A percentile compares a stretch with the other conserved stretches of the same genome.
These are phyloP conservation scores for Lampris incognitus DNA, from an alignment of 2,113 vertebrate species.

Conservation along the genomic window DNA sequence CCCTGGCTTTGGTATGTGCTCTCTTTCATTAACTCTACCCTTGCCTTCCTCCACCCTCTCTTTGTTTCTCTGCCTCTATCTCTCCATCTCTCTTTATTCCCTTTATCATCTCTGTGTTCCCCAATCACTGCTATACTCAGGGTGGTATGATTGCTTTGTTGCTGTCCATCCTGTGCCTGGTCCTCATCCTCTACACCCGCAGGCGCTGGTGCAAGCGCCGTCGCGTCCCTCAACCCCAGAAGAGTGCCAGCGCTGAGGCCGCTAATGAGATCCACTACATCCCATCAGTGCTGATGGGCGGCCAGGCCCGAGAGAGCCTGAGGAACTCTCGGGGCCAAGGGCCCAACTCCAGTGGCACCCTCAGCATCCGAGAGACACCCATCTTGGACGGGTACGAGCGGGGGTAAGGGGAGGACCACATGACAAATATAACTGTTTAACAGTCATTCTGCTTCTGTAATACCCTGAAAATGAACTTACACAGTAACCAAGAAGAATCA, in stretches of 20 bases:
- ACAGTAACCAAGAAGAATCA: neutral
- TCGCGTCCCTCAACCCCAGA: conserved; percentile 97
- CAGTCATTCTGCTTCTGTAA: neutral
- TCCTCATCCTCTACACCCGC: conserved; percentile 97
- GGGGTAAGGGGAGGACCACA: neutral
- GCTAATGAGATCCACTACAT: conserved; percentile 99
- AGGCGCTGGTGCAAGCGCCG: conserved; percentile 97
- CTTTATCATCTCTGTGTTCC: neutral
- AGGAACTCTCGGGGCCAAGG: conserved; percentile 95
- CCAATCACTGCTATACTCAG: conserved; percentile 71
- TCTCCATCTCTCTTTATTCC: neutral
- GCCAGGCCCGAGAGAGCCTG: conserved; percentile 95
- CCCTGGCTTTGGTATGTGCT: conserved; percentile 59
- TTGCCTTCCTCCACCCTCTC: conserved; percentile 35
- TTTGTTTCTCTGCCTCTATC: neutral
- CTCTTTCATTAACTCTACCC: conserved; percentile 37
- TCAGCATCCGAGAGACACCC: conserved; percentile 97
- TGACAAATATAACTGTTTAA: too few species aligned
- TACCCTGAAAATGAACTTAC: neutral
- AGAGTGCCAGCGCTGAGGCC: conserved; percentile 95
- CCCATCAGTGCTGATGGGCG: conserved; percentile 95
- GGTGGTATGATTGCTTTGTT: conserved; percentile 98
- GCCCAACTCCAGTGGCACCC: conserved; percentile 94
- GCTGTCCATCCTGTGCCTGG: conserved; percentile 95
- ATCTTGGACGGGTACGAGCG: conserved; percentile 91